phyloP scores from a whole-genome alignment of 2,797 vertebrate genomes.

The Masticophis lateralis region DNA sequence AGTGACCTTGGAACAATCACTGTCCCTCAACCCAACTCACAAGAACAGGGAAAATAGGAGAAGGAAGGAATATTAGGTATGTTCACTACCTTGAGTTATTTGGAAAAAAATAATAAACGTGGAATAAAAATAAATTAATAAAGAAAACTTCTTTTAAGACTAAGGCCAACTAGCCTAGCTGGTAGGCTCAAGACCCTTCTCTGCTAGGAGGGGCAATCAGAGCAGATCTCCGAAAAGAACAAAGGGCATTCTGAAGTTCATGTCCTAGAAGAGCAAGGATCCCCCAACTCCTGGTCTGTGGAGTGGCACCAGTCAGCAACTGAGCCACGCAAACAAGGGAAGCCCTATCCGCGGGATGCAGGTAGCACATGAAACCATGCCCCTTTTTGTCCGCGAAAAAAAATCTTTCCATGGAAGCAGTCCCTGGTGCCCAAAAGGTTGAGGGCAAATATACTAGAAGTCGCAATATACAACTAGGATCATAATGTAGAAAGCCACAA shows the following conservation, averaged over 20 bases:
- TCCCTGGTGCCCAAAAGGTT: too few relatives aligned
- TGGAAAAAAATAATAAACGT: background rate
- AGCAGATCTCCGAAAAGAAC: background rate
- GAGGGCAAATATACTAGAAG: background rate
- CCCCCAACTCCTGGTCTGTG: too few relatives aligned
- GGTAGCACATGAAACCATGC: too few relatives aligned
- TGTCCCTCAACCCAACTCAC: background rate
- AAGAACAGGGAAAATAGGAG: background rate
- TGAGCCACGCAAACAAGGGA: too few relatives aligned
- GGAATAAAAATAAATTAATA: background rate
- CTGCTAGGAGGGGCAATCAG: background rate
- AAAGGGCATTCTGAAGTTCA: background rate
- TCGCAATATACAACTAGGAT: background rate
- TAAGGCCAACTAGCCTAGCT: background rate
- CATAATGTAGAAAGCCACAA: background rate
- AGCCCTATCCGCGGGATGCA: too few relatives aligned
- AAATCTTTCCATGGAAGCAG: too few relatives aligned
- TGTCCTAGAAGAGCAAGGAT: background rate
- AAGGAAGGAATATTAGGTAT: background rate
- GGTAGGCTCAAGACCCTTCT: background rate
- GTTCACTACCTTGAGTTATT: background rate
- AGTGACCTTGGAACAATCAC: background rate
- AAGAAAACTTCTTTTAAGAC: background rate
- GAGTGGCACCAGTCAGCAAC: too few relatives aligned
- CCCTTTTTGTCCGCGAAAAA: too few relatives aligned